These are phyloP conservation scores for Catostylus mosaicus DNA, from an alignment of 30 jellyfish, hydroid and myxozoan genomes.

Conservation along the genomic window DNA sequence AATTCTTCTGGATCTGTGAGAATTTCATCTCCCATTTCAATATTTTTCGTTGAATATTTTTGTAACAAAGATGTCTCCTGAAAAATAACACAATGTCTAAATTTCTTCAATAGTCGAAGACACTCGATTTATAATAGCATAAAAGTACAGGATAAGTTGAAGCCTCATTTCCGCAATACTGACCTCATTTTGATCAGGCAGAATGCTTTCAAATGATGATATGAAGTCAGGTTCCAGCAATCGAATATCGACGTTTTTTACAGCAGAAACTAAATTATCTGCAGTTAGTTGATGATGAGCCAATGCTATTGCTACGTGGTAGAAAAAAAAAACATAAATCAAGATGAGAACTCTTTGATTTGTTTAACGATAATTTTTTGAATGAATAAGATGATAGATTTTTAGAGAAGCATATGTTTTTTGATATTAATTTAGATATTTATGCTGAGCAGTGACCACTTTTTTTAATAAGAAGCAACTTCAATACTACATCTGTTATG, in stretches of 20 bases:
- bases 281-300: constrained; percentile 72
- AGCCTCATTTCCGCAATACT: not conserved
- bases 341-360: too few relatives aligned
- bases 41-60: constrained; percentile 17
- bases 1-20: constrained; percentile 64
- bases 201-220: constrained; percentile 56
- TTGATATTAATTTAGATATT: too few relatives aligned
- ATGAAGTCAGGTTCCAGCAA: constrained; percentile 58
- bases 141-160: not conserved
- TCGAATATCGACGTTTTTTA: constrained; percentile 58
- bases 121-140: not conserved
- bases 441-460: too few relatives aligned
- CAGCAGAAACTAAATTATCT: constrained; percentile 49
- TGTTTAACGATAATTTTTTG: too few relatives aligned
- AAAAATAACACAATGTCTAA: not conserved
- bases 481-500: too few relatives aligned
- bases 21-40: constrained; percentile 15
- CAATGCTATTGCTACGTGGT: constrained; percentile 60
- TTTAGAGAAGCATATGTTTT: too few relatives aligned
- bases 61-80: constrained; percentile 53
- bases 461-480: too few relatives aligned
- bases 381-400: too few relatives aligned
- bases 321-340: too few relatives aligned
- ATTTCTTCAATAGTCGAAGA: not conserved
- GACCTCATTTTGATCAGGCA: constrained; percentile 71